Evolutionary conservation across 2,113 vertebrate species (phyloP).

Genomic region (Oryzias celebensis): DNA sequence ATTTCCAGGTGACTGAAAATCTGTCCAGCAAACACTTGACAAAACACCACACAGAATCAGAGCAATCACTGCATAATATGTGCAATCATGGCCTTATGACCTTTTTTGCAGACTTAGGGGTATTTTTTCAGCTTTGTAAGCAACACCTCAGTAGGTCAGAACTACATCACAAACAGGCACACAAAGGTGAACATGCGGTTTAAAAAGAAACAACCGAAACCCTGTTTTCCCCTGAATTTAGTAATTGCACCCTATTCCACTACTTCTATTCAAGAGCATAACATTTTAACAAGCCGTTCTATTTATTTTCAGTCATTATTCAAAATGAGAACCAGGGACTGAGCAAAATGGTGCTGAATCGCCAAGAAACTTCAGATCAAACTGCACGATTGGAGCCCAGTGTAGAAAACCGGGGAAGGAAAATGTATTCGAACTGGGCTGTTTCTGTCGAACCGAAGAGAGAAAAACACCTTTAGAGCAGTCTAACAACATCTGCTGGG

Average conservation of each 20-base stretch:
- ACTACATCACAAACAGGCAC: slow-evolving; percentile 31
- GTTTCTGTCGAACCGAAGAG: slow-evolving; percentile 16
- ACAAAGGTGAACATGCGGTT: slow-evolving; percentile 2
- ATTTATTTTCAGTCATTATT: slow-evolving; percentile 32
- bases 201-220: slow-evolving; percentile 31
- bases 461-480: slow-evolving; percentile 44
- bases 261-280: slow-evolving; percentile 24
- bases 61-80: slow-evolving; percentile 17
- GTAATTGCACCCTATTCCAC: slow-evolving; percentile 12
- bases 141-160: slow-evolving; percentile 11
- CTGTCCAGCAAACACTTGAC: slow-evolving; percentile 31
- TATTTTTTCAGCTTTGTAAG: no score
- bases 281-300: slow-evolving; percentile 23
- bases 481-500: slow-evolving; percentile 49
- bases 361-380: slow-evolving; percentile 24
- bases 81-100: slow-evolving; percentile 20
- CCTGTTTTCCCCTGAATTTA: slow-evolving; percentile 22
- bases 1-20: slow-evolving; percentile 42
- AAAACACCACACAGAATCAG: slow-evolving; percentile 3
- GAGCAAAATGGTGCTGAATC: slow-evolving; percentile 17
- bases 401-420: background rate
- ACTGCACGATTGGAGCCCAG: slow-evolving; percentile 2
- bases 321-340: slow-evolving; percentile 37
- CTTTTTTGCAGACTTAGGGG: background rate
- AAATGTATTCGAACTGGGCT: slow-evolving; percentile 12